Evolutionary conservation across 2,113 vertebrate species (phyloP), one percentile per base, ranked within the genome.

Genomic region (Takifugu bimaculatus): DNA sequence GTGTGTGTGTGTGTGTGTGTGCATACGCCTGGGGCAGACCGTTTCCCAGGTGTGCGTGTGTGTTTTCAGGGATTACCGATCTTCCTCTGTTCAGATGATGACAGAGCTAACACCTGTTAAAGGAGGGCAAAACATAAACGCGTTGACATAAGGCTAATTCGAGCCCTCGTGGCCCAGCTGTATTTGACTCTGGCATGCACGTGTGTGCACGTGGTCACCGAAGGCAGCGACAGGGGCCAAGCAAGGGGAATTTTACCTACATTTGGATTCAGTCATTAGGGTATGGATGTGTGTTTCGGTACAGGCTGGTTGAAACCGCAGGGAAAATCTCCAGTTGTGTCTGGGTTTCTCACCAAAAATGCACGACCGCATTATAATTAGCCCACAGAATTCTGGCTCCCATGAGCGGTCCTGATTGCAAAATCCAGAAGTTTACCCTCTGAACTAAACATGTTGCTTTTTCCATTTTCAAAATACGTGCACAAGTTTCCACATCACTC

Each of bases 31-130:
- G 26, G 10, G 69, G 76, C 64, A 50, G 63, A 62, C 66, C 51
- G 53, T 71, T 85, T 79, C 71, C 70, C 61, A 84, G 78, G 77
- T 77, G 77, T 78, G 71, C 57, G 48, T 44, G 57, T 60, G 60
- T 54, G 47, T 60, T 12, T 62, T 79, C 32, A 69, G 59, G 44
- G 52, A 74, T 70, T 60, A 60, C 45, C 68, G 65, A 72, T 66
- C 65, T 52, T 27, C 4, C 43, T 69, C 63, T 11, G 13, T 60
- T 70, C 65, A 74, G 56, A 54, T n/a, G 45, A 78, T 74, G 74
- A 77, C 75, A 74, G 72, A 58, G 28, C 63, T 25, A 66, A 68
- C 80, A 80, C 63, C 73, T 81, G 80, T 76, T 67, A 63, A 77
- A 77, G 60, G 50, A 62, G 63, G 72, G 61, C 71, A 81, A 27